Evolutionary conservation across 64 coral and sea anemone species (phyloP).

Genomic region (Platygyra sinensis): DNA sequence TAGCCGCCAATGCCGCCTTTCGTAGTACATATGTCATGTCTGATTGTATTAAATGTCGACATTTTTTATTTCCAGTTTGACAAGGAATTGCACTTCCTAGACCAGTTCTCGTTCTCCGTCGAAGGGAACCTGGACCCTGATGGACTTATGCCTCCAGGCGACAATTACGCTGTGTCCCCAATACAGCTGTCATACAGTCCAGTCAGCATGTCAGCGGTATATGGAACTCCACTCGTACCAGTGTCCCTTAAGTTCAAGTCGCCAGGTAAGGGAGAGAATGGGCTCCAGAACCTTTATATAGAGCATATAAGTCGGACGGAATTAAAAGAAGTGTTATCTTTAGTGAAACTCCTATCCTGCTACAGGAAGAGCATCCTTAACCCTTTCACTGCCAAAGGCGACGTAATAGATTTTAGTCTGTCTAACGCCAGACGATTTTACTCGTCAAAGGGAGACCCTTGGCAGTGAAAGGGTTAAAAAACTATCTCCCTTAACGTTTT

Average conservation of each 20-base stretch:
- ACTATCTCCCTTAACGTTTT: no score
- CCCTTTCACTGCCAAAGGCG: no score
- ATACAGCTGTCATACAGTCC: slow-evolving; percentile 47
- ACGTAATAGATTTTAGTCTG: no score
- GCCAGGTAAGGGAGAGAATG: neutral
- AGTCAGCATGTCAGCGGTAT: slow-evolving; percentile 18
- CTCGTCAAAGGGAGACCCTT: no score
- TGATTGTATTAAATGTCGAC: neutral
- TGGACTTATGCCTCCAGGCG: slow-evolving; percentile 32
- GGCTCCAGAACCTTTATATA: neutral
- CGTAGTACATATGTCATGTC: neutral
- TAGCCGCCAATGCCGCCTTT: no score
- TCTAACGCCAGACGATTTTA: no score
- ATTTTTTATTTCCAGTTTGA: slow-evolving; percentile 4
- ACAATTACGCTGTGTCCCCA: slow-evolving; percentile 42
- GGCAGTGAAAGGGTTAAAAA: no score
- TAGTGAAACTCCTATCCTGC: no score
- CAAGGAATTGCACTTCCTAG: slow-evolving; percentile 44
- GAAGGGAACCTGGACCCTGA: slow-evolving; percentile 29
- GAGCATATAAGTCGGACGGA: no score
- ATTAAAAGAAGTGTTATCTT: no score
- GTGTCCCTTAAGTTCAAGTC: slow-evolving; percentile 32
- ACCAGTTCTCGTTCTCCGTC: slow-evolving; percentile 32
- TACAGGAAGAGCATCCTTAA: no score
- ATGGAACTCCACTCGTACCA: slow-evolving; percentile 27